Evolutionary conservation across 2,888 invertebrate genomes (phyloP), one percentile per base, ranked within the genome.

Genomic region (Saturnia japonica): DNA sequence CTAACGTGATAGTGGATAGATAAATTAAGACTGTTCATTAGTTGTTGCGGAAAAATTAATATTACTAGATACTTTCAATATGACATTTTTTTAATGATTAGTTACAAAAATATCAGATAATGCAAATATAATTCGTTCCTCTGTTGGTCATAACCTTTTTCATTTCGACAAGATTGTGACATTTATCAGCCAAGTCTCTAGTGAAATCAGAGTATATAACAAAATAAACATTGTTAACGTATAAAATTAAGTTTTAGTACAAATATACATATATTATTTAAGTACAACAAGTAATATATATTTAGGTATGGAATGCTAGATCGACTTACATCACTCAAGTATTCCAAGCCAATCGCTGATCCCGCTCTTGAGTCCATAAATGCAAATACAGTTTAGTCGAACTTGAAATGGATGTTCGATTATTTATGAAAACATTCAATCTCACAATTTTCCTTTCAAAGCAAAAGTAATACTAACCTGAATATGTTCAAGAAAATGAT

Each of bases 381-480:
- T n/a, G 11, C 34, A 68, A 68, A 57, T 22, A 40, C n/a, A 68
- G n/a, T 40, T 47, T 28, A 57, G 54, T 68, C 34, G 34, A 42
- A 68, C 22, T 57, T 42, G 22, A 54, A n/a, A 54, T 68, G n/a
- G 19, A 68, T 40, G 22, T 68, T 68, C 40, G 22, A 22, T 68
- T 68, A 68, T 42, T 57, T 42, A 54, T 42, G 22, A 57, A 68
- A 57, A 68, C 34, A 51, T 68, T 34, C 22, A 68, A 68, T 68
- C 19, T 22, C 68, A 9, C 11, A 68, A 22, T n/a, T 40, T 34
- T 62, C 11, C 16, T 9, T 34, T 34, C 60, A 28, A 16, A 28
- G 60, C 34, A 7, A 62, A 62, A 62, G 22, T 54, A 54, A 12
- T 22, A 2, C n/a, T 22, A 11, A 22, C 22, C 22, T 54, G 54